Conservation (phyloP, 2,797 vertebrate genomes). For the Rhincodon typus region DNA sequence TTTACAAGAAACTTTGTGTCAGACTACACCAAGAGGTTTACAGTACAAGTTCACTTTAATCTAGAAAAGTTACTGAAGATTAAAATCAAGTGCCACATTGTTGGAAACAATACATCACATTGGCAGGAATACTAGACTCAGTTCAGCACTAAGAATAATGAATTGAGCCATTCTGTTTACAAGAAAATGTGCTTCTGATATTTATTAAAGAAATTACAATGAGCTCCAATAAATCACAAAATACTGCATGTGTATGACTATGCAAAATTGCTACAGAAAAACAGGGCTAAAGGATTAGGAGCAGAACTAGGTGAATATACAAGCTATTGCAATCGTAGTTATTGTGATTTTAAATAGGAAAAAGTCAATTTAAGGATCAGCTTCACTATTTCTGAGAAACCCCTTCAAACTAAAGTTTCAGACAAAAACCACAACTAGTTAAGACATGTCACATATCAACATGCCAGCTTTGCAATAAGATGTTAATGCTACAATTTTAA, state of each 20-base stretch:
- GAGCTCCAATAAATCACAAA: conserved; percentile 37
- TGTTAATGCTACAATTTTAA: not conserved
- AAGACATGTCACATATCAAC: not conserved
- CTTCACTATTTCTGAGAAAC: not conserved
- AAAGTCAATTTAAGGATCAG: not conserved
- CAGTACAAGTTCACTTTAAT: conserved; percentile 14
- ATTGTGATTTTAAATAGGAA: conserved; percentile 14
- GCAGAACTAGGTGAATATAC: conserved; percentile 2
- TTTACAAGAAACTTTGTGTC: not conserved
- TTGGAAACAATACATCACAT: not conserved
- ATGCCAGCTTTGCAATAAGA: not conserved
- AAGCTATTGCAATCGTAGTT: conserved; percentile 10
- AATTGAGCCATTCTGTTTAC: conserved; percentile 29
- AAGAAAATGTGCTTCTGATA: conserved; percentile 37
- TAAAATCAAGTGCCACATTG: not conserved
- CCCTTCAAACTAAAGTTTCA: not conserved
- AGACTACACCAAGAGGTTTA: not conserved
- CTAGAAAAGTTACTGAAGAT: not conserved
- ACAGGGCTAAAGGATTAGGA: not conserved
- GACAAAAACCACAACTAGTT: not conserved
- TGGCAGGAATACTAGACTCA: not conserved
- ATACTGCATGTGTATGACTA: conserved; percentile 10
- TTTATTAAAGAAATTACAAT: conserved; percentile 37
- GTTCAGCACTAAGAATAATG: not conserved
- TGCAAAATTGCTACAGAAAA: conserved; percentile 24